These are phyloP conservation scores for Actenoides lindsayi DNA, from an alignment of 2,113 vertebrate species.

Conservation along the genomic window DNA sequence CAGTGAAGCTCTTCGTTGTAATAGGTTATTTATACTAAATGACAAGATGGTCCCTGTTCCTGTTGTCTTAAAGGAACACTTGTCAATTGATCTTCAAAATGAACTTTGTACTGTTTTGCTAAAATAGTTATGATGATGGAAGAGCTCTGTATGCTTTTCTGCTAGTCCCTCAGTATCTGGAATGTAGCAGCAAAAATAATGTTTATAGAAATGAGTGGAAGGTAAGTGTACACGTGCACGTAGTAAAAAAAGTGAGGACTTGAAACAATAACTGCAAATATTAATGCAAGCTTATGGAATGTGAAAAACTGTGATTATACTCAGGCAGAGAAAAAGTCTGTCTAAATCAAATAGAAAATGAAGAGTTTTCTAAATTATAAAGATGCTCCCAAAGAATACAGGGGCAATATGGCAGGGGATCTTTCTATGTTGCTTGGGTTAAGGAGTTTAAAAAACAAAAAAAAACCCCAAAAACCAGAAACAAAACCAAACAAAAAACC, in stretches of 20 bases:
- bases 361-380: neutral
- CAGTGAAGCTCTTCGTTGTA: neutral
- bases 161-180: neutral
- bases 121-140: neutral
- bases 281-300: neutral
- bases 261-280: neutral
- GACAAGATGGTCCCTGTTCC: neutral
- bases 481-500: too few species aligned
- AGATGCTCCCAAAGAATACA: neutral
- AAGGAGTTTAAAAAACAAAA: neutral
- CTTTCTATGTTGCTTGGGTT: neutral
- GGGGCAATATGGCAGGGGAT: neutral
- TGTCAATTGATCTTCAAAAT: neutral
- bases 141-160: neutral
- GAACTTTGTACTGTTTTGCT: neutral
- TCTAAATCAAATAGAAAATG: neutral
- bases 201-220: neutral
- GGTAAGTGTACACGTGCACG: neutral
- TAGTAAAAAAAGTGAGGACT: neutral
- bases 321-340: neutral
- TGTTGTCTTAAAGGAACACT: neutral
- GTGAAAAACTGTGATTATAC: fast-evolving
- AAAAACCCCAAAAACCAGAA: too few species aligned
- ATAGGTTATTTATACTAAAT: neutral
- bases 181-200: neutral